These are phyloP conservation scores for Drosophila tristis DNA, from an alignment of 1,140 invertebrate species.

Conservation along the genomic window DNA sequence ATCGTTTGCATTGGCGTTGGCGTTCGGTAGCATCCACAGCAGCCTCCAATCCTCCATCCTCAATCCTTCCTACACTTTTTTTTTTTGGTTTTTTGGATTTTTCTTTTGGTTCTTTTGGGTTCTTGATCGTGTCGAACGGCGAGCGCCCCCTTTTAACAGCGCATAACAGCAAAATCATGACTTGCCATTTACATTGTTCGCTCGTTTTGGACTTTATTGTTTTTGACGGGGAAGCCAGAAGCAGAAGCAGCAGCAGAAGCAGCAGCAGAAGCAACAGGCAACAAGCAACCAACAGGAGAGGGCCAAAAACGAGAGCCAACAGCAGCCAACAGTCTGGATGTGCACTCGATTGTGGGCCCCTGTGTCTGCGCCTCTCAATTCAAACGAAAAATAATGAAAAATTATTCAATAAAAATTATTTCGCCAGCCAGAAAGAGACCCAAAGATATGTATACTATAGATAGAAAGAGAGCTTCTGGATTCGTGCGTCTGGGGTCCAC, in stretches of 20 bases:
- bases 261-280: neutral
- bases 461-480: constrained; percentile 26
- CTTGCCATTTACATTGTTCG: constrained; percentile 84
- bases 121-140: constrained; percentile 84
- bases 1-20: constrained; percentile 62
- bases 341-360: constrained; percentile 14
- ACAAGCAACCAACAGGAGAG: constrained; percentile 3
- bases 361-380: constrained; percentile 69
- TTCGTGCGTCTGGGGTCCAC: constrained; percentile 70
- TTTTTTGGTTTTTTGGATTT: constrained; percentile 49
- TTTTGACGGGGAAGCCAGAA: constrained; percentile 66
- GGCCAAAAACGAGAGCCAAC: constrained; percentile 20
- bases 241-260: constrained; percentile 9
- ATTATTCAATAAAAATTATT: constrained; percentile 84
- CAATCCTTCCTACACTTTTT: constrained; percentile 54
- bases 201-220: constrained; percentile 84
- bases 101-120: constrained; percentile 61
- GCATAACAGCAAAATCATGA: constrained; percentile 84
- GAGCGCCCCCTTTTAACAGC: constrained; percentile 84
- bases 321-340: constrained; percentile 20
- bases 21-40: constrained; percentile 71
- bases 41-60: constrained; percentile 21
- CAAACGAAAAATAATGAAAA: constrained; percentile 84
- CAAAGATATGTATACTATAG: constrained; percentile 6
- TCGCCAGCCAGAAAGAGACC: constrained; percentile 49